Base-by-base conservation (phyloP, 2,888 invertebrate genomes). In the Anoncus sp. region DNA sequence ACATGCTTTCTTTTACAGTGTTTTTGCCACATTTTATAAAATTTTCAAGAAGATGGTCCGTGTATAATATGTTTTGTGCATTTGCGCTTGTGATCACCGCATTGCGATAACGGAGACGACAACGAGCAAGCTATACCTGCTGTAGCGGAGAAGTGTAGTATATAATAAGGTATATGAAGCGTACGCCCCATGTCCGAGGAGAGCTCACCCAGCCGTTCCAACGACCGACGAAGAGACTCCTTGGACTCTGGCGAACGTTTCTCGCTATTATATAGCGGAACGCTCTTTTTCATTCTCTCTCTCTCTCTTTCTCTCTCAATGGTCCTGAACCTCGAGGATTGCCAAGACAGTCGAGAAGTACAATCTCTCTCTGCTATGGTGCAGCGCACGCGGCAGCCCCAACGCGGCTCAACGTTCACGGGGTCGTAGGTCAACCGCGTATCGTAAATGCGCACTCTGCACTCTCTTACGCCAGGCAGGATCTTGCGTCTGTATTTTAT, bases 61-160 rank as follows among this genome's bases (percentile, higher is more conserved):
- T 59, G 78, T 49, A 73, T 72, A 72, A 72, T 75, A 62, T 71
- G 72, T 63, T 67, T 78, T 72, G 67, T 59, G n/a, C 49, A 71
- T 71, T 71, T 62, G 78, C 62, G 67, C 62, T 53, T 74, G 77
- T 65, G 82, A 82, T 82, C 77, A 55, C 65, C 65, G 62, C 27
- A 60, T 66, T 55, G 59, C 59, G 82, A 81, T 82, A 82, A 82
- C 82, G 82, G 81, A 70, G 76, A 82, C 75, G 81, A 81, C 79
- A 79, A 74, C 75, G 79, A 72, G 79, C 69, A 49, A 74, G 74
- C 71, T 74, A 69, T 65, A 74, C 73, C 47, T 63, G 63, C 70
- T 55, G 74, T 51, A 60, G 72, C 75, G 53, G 53, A 40, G 40
- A 49, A 22, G 20, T 24, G 47, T 59, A 18, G 60, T 51, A 49